These are phyloP conservation scores for Poecilia latipinna DNA, from an alignment of 2,113 vertebrate genomes.

Conservation along the genomic window DNA sequence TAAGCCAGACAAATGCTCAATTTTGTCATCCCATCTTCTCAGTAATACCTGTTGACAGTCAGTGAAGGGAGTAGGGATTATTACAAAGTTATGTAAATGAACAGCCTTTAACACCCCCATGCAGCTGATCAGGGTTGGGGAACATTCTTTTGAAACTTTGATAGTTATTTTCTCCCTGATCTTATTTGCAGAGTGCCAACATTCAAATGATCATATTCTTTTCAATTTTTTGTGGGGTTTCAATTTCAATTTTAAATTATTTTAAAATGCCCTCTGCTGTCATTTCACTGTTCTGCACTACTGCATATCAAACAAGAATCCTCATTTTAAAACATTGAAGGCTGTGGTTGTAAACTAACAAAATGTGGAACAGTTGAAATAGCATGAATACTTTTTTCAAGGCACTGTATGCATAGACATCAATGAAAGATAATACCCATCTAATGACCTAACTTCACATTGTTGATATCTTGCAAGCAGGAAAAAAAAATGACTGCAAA, in stretches of 20 bases:
- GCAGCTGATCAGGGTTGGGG: too few relatives aligned
- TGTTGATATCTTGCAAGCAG: neutral
- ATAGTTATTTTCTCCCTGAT: too few relatives aligned
- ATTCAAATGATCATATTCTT: too few relatives aligned
- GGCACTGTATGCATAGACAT: neutral
- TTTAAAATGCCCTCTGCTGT: neutral
- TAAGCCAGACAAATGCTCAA: too few relatives aligned
- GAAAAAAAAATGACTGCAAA: neutral
- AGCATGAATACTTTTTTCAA: neutral
- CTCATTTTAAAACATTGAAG: neutral
- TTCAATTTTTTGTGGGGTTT: too few relatives aligned
- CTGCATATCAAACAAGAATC: neutral
- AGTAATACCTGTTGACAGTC: too few relatives aligned
- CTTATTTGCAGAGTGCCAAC: too few relatives aligned
- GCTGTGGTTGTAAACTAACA: neutral
- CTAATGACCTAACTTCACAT: slow-evolving; percentile 2
- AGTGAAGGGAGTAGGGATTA: too few relatives aligned
- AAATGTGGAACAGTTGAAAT: neutral
- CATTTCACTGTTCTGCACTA: neutral
- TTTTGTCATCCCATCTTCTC: too few relatives aligned
- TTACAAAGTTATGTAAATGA: too few relatives aligned
- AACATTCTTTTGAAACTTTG: too few relatives aligned
- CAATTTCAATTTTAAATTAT: neutral
- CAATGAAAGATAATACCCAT: neutral
- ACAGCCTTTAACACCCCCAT: too few relatives aligned